These are phyloP conservation scores for Fratercula arctica DNA, from an alignment of 2,797 vertebrate genomes.

Conservation along the genomic window DNA sequence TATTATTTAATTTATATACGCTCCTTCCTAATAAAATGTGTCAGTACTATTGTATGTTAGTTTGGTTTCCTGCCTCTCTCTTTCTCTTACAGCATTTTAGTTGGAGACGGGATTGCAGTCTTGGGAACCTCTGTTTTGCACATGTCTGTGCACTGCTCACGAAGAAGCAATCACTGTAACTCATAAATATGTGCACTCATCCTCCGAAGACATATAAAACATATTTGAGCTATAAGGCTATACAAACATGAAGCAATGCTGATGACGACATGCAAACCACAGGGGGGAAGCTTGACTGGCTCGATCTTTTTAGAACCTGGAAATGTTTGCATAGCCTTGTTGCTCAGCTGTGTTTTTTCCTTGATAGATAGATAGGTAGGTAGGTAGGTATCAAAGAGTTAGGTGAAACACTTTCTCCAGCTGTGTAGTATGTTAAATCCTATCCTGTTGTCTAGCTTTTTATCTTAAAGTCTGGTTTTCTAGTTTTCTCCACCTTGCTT, in stretches of 20 bases:
- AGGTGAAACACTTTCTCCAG: not conserved
- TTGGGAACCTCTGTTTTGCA: slow-evolving; percentile 52
- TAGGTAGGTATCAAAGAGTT: not conserved
- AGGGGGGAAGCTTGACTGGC: slow-evolving; percentile 38
- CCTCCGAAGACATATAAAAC: slow-evolving; percentile 64
- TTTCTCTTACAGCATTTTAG: not conserved
- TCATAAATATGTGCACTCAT: slow-evolving; percentile 58
- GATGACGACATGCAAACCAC: slow-evolving; percentile 63
- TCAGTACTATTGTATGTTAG: not conserved
- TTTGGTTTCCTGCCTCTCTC: slow-evolving; percentile 6
- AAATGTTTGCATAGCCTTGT: slow-evolving; percentile 57
- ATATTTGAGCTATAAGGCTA: slow-evolving; percentile 65
- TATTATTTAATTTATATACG: not conserved
- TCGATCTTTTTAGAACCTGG: slow-evolving; percentile 47
- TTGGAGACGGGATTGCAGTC: slow-evolving; percentile 35
- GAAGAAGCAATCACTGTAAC: slow-evolving; percentile 51
- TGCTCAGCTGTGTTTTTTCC: not conserved
- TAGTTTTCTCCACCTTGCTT: not conserved
- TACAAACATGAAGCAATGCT: slow-evolving; percentile 57
- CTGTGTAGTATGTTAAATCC: not conserved
- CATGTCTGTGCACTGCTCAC: slow-evolving; percentile 27
- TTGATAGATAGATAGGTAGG: not conserved
- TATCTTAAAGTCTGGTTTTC: not conserved
- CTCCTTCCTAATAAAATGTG: not conserved
- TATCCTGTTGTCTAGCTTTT: not conserved